Base-by-base conservation (phyloP, 1,140 invertebrate species). In the Heterodera schachtii region DNA sequence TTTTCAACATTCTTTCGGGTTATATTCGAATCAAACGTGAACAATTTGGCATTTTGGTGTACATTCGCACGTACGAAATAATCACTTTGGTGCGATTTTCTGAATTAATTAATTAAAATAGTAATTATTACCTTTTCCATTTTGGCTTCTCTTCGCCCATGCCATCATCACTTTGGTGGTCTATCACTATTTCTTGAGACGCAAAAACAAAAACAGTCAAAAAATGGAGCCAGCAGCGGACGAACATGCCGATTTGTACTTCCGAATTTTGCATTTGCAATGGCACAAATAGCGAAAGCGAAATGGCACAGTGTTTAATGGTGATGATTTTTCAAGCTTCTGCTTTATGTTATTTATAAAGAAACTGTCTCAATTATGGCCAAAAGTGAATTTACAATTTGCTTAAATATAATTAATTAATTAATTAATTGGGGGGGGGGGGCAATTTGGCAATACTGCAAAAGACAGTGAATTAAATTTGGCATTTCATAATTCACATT, bases 121-220 rank as follows among this genome's bases (percentile, higher is more conserved):
- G 31, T 31, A 31, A 31, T 31, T 31, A 31, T 31, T 31, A 52
- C 16, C 3, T 52, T 8, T 52, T 64, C 5, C 19, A 64, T 64
- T 76, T 57, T 64, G 66, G 76, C 47, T 78, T 13, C 57, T 78
- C 21, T 69, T 69, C n/a, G 21, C 70, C 44, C 76, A 78, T 11
- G 76, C 76, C 21, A 69, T 78, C 31, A 43, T 78, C 47, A 78
- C 76, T 31, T 47, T 78, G 70, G 11, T 78, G 21, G 64, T 78
- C 13, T 78, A 78, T 44, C 21, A 78, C 21, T 64, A 78, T 78
- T 78, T 78, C 46, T n/a, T 78, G n/a, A 69, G 69, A 71, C 41
- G 69, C 69, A 41, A 71, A 71, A 71, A 71, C 69, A 71, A 6
- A 31, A 41, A 64, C 19, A 16, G 57, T 19, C 57, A 19, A n/a